Percentiles rank a stretch among this genome's conserved stretches.
Evolutionary conservation across 2,797 vertebrate genomes (phyloP).

Genomic region (Acestrorhynchus altus): DNA sequence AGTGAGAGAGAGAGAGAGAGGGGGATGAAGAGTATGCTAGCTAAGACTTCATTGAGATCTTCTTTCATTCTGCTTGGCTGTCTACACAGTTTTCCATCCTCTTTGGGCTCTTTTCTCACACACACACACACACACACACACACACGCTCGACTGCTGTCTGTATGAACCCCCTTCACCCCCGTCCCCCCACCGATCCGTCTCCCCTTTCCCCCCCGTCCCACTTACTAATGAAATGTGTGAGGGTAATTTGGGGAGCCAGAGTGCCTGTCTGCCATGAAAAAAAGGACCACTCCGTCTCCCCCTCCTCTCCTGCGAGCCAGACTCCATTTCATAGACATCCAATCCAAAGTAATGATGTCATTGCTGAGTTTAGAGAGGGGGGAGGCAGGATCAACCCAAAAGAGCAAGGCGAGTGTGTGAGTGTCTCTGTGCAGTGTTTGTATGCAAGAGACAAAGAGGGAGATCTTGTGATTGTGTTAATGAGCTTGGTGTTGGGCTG

Average conservation of each 20-base stretch:
- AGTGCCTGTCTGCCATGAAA: constrained; percentile 76
- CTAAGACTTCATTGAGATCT: constrained; percentile 28
- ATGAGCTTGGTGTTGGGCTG: constrained; percentile 43
- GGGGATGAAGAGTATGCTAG: constrained; percentile 33
- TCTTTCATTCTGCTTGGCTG: constrained; percentile 34
- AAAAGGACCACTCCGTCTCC: constrained; percentile 55
- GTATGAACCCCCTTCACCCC: background rate
- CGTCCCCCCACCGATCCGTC: background rate
- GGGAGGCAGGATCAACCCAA: constrained; percentile 53
- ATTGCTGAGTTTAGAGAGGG: constrained; percentile 71
- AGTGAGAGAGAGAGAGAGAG: constrained; percentile 13
- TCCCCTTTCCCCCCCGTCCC: constrained; percentile 7
- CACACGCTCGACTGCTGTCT: constrained; percentile 22
- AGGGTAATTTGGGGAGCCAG: constrained; percentile 70
- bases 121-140: constrained; percentile 32
- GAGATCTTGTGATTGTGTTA: constrained; percentile 48
- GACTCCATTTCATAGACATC: constrained; percentile 70
- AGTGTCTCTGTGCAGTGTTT: constrained; percentile 38
- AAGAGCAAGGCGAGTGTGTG: constrained; percentile 44
- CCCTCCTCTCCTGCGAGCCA: constrained; percentile 58
- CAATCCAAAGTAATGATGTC: constrained; percentile 79
- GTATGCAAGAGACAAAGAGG: constrained; percentile 26
- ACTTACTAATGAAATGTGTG: constrained; percentile 43
- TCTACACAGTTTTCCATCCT: constrained; percentile 23
- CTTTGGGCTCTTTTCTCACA: constrained; percentile 28